Evolutionary conservation across 1,140 invertebrate genomes (phyloP), one percentile per base, ranked within the genome.

Genomic region (Drosophila sp.): DNA sequence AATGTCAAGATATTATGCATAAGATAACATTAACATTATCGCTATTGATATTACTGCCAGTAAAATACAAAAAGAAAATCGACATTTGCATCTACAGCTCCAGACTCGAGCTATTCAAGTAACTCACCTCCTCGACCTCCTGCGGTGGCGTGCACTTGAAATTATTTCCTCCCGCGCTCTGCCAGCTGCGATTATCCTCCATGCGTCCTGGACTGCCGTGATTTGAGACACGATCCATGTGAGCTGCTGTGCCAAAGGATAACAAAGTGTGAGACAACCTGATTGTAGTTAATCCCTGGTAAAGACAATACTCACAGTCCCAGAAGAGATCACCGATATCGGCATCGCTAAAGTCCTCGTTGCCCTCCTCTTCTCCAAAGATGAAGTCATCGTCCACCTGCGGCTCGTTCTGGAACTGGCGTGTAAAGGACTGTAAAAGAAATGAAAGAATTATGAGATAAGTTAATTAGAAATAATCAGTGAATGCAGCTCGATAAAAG

Each of bases 371-470:
- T 36, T 91, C 84, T 21, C 65, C 80, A 27, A 91, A 91, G 40
- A 80, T 90, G 7, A 91, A 91, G 51, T 91, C 91, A 53, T 91
- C 84, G 14, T 97, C 96, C 72, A 95, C 90, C 58, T 77, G 90
- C 2, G 90, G 78, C n/a, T 91, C 90, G 43, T 91, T 91, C 92
- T 96, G 94, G 93, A 97, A 97, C 53, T 96, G 95, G 56, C 96
- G 96, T 89, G 97, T 97, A 50, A 96, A 96, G 14, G 96, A 97
- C 96, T 97, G 77, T 16, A 93, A 92, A 72, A 8, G 25, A 25
- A 14, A 32, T n/a, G 34, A 4, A 0, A 7, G 43, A 36, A 38
- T 13, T 75, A 40, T 74, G 66, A 51, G 11, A n/a, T 29, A 21
- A 11, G 18, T 57, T n/a, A 21, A 34, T 45, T 43, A 27, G 6